A percentile compares a stretch with the other conserved stretches of the same genome.
phyloP scores from a whole-genome alignment of 2,113 vertebrate genomes.

The Vimba vimba region DNA sequence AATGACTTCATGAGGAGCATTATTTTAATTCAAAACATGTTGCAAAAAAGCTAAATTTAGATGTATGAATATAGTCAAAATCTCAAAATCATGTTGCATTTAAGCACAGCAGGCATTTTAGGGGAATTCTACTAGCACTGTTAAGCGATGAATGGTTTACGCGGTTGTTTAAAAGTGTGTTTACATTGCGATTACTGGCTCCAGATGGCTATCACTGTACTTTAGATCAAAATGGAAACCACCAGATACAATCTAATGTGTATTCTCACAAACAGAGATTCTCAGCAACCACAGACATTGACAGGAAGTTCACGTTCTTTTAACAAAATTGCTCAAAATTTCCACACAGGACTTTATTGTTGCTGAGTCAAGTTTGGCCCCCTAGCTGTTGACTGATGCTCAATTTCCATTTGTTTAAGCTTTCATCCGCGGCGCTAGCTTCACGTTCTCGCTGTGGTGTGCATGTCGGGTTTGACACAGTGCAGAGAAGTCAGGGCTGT shows the following conservation, averaged over 20 bases:
- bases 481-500: slow-evolving; percentile 50
- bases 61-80: not conserved
- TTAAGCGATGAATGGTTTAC: slow-evolving; percentile 4
- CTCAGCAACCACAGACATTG: slow-evolving; percentile 10
- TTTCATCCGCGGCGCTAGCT: slow-evolving; percentile 7
- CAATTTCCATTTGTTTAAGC: slow-evolving; percentile 47
- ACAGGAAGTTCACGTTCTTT: slow-evolving; percentile 52
- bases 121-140: slow-evolving; percentile 19
- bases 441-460: not conserved
- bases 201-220: slow-evolving; percentile 41
- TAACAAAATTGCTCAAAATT: slow-evolving; percentile 42
- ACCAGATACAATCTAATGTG: slow-evolving; percentile 41
- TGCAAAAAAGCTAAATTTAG: not conserved
- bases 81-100: not conserved
- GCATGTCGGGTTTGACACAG: slow-evolving; percentile 46
- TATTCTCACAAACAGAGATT: slow-evolving; percentile 1
- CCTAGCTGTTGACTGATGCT: slow-evolving; percentile 48
- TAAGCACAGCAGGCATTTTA: not conserved
- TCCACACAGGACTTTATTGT: slow-evolving; percentile 44
- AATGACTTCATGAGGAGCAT: not conserved
- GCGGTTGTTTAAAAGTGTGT: slow-evolving; percentile 37
- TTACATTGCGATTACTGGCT: slow-evolving; percentile 41
- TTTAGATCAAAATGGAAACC: slow-evolving; percentile 37
- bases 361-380: slow-evolving; percentile 41
- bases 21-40: not conserved